Evolutionary conservation across 2,888 invertebrate genomes (phyloP).

Genomic region (Rhodophaea formosa): DNA sequence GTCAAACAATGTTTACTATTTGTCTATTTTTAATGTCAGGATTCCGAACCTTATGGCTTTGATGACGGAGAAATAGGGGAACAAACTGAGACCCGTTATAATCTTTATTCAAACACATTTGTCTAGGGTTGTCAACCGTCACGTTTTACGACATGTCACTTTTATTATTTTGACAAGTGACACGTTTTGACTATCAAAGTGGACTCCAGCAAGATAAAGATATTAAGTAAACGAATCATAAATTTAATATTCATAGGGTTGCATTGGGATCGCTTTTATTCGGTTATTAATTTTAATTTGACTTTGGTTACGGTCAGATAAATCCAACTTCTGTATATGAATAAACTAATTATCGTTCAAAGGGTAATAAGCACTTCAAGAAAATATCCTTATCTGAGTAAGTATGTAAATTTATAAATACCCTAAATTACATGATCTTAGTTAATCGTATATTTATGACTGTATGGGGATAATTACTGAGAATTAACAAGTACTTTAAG

Average conservation of each 20-base stretch:
- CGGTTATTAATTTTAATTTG: constrained; percentile 4
- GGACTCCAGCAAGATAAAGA: constrained; percentile 28
- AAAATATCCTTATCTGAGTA: background rate
- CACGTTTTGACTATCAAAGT: constrained; percentile 38
- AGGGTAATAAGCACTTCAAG: background rate
- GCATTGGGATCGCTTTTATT: background rate
- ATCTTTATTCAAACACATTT: constrained; percentile 51
- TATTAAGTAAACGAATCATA: constrained; percentile 24
- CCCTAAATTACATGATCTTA: background rate
- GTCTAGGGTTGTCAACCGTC: constrained; percentile 56
- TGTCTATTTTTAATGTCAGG: constrained; percentile 30
- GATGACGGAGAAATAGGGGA: constrained; percentile 31
- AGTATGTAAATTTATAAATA: background rate
- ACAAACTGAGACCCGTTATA: constrained; percentile 47
- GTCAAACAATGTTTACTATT: constrained; percentile 54
- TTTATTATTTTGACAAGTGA: constrained; percentile 64
- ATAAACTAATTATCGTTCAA: background rate
- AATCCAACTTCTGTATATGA: background rate
- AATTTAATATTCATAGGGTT: constrained; percentile 7
- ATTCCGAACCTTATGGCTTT: background rate
- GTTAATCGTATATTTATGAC: background rate
- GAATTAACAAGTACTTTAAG: background rate
- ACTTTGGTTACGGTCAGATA: background rate
- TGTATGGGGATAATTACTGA: background rate
- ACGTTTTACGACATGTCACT: constrained; percentile 56